Evolutionary conservation across 2,113 vertebrate species (phyloP).

Genomic region (Sterrhoptilus dennistouni): DNA sequence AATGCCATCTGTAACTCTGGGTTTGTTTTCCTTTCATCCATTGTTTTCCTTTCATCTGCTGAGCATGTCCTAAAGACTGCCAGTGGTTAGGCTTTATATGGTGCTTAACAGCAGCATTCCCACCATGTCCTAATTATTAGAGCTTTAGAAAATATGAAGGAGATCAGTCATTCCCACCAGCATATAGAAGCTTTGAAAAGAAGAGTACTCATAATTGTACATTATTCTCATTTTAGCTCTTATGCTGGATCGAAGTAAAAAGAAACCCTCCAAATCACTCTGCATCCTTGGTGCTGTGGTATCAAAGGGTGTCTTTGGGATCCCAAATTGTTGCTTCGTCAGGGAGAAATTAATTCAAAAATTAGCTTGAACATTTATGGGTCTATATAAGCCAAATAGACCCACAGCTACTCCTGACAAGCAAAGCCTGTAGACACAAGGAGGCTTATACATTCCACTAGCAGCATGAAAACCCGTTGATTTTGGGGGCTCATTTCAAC

Average conservation of each 20-base stretch:
- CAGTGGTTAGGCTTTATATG: not conserved
- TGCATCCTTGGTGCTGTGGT: not conserved
- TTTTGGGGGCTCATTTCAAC: not conserved
- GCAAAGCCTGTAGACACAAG: not conserved
- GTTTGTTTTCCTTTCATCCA: conserved; percentile 3
- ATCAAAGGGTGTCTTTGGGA: not conserved
- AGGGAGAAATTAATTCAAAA: not conserved
- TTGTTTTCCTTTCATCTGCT: not conserved
- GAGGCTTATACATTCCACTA: not conserved
- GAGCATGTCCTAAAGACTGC: not conserved
- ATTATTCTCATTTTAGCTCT: not conserved
- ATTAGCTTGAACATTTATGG: not conserved
- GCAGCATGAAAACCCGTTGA: not conserved
- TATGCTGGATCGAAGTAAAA: not conserved
- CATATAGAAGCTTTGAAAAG: not conserved
- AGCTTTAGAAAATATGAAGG: not conserved
- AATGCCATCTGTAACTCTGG: not conserved
- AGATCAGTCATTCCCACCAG: not conserved
- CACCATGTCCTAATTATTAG: not conserved
- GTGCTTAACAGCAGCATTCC: not conserved
- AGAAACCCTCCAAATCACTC: not conserved
- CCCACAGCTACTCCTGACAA: not conserved
- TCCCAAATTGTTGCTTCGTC: not conserved
- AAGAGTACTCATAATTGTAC: not conserved
- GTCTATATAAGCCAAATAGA: not conserved